Conservation (phyloP, 2,113 vertebrate genomes). For the Ranitomeya variabilis region DNA sequence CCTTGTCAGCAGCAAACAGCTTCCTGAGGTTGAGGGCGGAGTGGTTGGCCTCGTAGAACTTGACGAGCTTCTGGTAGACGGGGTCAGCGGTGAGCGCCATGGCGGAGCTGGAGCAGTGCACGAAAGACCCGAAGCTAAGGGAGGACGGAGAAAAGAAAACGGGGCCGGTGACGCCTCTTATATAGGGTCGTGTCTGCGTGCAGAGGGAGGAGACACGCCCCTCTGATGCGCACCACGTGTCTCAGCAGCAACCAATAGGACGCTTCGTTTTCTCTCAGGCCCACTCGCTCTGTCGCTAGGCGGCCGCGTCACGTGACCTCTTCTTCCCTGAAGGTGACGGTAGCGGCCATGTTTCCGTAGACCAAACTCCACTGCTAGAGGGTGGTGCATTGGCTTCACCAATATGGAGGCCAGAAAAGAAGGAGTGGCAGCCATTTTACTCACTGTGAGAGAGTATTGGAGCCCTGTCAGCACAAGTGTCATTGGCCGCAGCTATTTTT, state of each 20-base stretch:
- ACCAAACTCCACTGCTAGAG: neutral
- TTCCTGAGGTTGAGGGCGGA: constrained; percentile 81
- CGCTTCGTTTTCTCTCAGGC: neutral
- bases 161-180: neutral
- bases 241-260: neutral
- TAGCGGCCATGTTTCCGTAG: constrained; percentile 14
- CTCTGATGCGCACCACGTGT: constrained; percentile 11
- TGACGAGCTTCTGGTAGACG: constrained; percentile 80
- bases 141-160: neutral
- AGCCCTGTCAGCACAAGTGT: no score
- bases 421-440: constrained; percentile 30
- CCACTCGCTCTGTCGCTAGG: neutral
- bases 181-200: neutral
- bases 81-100: constrained; percentile 78
- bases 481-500: no score
- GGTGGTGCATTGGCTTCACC: neutral
- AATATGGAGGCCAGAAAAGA: neutral
- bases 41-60: constrained; percentile 80
- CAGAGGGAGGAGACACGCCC: constrained; percentile 14
- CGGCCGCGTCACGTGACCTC: neutral
- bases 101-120: constrained; percentile 66
- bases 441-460: no score
- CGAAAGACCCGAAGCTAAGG: neutral
- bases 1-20: constrained; percentile 83
- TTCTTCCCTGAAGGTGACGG: neutral